These are phyloP conservation scores for Tetragonula carbonaria DNA, from an alignment of 2,888 invertebrate species.

Conservation along the genomic window DNA sequence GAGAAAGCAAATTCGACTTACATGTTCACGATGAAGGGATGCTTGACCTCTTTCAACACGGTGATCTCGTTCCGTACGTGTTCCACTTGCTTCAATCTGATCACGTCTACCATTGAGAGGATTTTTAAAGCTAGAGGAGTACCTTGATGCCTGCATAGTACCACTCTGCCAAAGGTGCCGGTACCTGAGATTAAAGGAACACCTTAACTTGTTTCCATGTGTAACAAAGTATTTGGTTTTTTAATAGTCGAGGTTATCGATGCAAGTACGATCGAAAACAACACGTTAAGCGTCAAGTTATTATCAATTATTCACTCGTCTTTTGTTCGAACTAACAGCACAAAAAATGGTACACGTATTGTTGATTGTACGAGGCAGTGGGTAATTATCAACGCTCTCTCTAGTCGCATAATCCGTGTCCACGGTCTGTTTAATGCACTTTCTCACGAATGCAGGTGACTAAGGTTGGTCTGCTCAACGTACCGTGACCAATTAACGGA, in stretches of 20 bases:
- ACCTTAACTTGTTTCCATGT: neutral
- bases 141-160: constrained; percentile 94
- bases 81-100: constrained; percentile 97
- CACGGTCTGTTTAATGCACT: constrained; percentile 56
- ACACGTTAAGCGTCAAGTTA: no score
- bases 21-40: constrained; percentile 98
- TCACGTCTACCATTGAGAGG: constrained; percentile 96
- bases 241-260: neutral
- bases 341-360: neutral
- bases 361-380: constrained; percentile 7
- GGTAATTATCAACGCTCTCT: constrained; percentile 60
- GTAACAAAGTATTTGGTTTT: neutral
- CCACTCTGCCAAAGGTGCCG: constrained; percentile 98
- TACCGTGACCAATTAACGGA: constrained; percentile 63
- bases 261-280: neutral
- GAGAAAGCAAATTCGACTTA: constrained; percentile 86
- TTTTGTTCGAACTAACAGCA: neutral
- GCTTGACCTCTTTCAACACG: constrained; percentile 94
- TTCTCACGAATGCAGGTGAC: constrained; percentile 62
- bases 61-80: constrained; percentile 99
- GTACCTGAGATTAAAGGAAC: constrained; percentile 87
- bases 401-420: constrained; percentile 25
- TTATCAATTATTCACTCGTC: no score
- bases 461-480: constrained; percentile 49
- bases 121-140: constrained; percentile 93